Evolutionary conservation across 2,797 vertebrate species (phyloP).

Genomic region (Scolopax rusticola): DNA sequence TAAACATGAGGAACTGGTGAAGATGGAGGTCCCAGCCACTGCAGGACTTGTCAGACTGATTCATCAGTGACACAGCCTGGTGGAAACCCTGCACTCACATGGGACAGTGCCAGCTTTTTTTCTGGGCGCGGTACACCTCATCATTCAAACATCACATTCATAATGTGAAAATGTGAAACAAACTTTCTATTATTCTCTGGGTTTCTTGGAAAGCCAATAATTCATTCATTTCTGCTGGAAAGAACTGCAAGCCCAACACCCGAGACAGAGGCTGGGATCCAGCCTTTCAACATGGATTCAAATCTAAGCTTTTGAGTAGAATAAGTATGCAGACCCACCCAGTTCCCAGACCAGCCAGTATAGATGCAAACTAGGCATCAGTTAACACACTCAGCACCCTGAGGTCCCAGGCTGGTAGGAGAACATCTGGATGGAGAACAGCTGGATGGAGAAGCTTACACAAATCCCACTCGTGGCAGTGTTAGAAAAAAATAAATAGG

Average conservation of each 20-base stretch:
- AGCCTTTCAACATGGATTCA: background rate
- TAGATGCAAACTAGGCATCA: background rate
- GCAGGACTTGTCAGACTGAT: accelerated
- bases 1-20: background rate
- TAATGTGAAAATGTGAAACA: background rate
- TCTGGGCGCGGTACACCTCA: background rate
- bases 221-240: background rate
- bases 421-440: background rate
- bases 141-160: background rate
- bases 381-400: background rate
- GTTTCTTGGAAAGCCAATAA: slow-evolving; percentile 15
- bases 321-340: background rate
- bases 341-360: background rate
- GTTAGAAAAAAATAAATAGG: no score
- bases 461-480: background rate
- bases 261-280: background rate
- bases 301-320: background rate
- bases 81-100: background rate
- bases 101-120: background rate
- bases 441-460: background rate
- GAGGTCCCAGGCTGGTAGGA: background rate
- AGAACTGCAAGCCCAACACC: background rate
- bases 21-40: background rate
- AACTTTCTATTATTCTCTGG: background rate
- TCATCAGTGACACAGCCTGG: accelerated